phyloP scores from a whole-genome alignment of 2,113 vertebrate genomes.

The Scophthalmus maximus region DNA sequence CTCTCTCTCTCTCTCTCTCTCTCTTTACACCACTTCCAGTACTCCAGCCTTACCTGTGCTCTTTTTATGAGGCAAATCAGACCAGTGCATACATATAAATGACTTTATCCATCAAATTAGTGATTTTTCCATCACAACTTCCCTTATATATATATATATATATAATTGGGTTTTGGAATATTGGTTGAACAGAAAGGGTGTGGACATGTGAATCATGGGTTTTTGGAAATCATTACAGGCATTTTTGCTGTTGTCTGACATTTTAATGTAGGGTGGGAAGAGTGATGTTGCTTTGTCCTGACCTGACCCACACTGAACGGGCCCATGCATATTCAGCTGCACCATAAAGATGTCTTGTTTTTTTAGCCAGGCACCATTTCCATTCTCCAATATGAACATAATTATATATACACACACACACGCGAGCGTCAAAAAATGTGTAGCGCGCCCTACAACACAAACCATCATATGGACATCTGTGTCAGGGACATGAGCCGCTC shows the following conservation, averaged over 20 bases:
- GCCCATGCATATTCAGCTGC: background rate
- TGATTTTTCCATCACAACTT: background rate
- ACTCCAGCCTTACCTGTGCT: too few species aligned
- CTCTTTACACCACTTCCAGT: too few species aligned
- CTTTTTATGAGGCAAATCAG: too few species aligned
- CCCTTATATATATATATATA: background rate
- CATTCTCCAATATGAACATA: background rate
- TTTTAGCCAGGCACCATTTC: constrained; percentile 14
- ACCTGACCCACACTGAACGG: background rate
- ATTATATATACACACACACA: background rate
- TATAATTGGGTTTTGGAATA: too few species aligned
- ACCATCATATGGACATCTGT: background rate
- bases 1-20: too few species aligned
- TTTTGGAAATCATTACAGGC: background rate
- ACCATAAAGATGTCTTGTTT: constrained; percentile 2
- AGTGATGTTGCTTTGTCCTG: background rate
- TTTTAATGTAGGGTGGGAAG: background rate
- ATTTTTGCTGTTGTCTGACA: background rate
- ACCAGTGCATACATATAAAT: too few species aligned
- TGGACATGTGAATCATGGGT: background rate
- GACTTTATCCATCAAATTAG: too few species aligned
- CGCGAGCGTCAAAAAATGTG: too few species aligned
- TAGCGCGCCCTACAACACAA: background rate
- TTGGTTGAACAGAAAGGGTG: background rate
- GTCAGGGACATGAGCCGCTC: background rate